Base-by-base conservation (phyloP, 2,797 vertebrate genomes). In the Oceanodroma leucorhoa region DNA sequence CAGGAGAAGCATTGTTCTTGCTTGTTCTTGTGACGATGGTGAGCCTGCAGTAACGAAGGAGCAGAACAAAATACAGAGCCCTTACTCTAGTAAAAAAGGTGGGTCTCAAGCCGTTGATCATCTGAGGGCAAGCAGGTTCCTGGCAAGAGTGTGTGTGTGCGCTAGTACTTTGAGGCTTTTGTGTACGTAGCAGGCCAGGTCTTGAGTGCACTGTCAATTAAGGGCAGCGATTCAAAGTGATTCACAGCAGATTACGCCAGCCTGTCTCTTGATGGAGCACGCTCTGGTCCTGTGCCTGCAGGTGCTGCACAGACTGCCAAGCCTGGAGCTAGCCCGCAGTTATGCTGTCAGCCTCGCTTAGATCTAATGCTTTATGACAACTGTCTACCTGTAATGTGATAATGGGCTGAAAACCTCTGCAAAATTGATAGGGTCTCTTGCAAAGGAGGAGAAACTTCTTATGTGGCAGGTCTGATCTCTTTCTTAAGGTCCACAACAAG, bases 351-450 rank as follows among this genome's bases (percentile, higher is more conserved):
- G 80, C 88, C 90, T 87, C 32, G 87, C 86, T 97, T 95, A 94
- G 95, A 88, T 62, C 97, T 98, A 98, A 99, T 98, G 96, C 96
- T 94, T 98, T 93, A 34, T 98, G 99, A 99, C 99, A 99, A 97
- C 95, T 98, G 98, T 98, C 98, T 98, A 97, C 96, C 97, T 96
- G 96, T 96, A 95, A 97, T 95, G 88, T 96, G 97, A 94, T 95
- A 96, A 97, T 87, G 96, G 96, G 97, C 91, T 97, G 94, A 96
- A 97, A 97, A 96, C 96, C 95, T 97, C 95, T 98, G 98, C 89
- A 97, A 98, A 98, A 98, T 98, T 97, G 97, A 98, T 97, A 96
- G 94, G 30, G 53, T 95, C 78, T 95, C 91, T 95, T 5, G 34
- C 83, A 86, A 93, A 82, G 90, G 79, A 89, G 93, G 79, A 96